Base-by-base conservation (phyloP, 1,140 invertebrate genomes). In the Chelonus insularis region DNA sequence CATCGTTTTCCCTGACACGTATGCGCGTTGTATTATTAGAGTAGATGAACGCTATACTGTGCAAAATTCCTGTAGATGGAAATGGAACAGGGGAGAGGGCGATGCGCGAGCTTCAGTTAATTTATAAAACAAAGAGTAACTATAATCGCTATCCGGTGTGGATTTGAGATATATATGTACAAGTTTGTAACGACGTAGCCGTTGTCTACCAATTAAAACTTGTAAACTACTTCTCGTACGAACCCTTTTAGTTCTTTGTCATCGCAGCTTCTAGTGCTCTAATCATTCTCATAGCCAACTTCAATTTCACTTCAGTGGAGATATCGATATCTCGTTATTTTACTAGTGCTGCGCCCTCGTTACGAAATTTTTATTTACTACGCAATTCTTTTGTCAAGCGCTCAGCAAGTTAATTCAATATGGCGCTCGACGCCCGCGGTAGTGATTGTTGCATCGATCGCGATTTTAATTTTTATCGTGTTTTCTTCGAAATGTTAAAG, bases 111-210 rank as follows among this genome's bases (percentile, higher is more conserved):
- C 55, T 18, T 25, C 29, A 65, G 64, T 72, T 72, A 72, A 72
- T 72, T 72, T 72, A 69, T 70, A 70, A 72, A 72, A 72, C 70
- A 72, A 72, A 68, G 67, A 72, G 63, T 66, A 66, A 69, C 65
- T 72, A 68, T 72, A 66, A 70, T 71, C 72, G 70, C 68, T 63
- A 70, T 72, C 60, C 34, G 34, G 45, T 54, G 9, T 41, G n/a
- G 14, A 43, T 54, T 39, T 18, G 18, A 37, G 32, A 39, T 48
- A 60, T 37, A 60, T 51, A 43, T 20, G 45, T 3, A 29, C 32
- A 32, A 43, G 20, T 50, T 57, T 14, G 39, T 34, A 55, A 32
- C 34, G 29, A 16, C 6, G 23, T 55, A 56, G 57, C 60, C 60
- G 60, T 64, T 66, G 64, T 73, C 68, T 67, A 59, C 66, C 63